Evolutionary conservation across 1,140 invertebrate genomes (phyloP).

Genomic region (Trichonephila inaurata): DNA sequence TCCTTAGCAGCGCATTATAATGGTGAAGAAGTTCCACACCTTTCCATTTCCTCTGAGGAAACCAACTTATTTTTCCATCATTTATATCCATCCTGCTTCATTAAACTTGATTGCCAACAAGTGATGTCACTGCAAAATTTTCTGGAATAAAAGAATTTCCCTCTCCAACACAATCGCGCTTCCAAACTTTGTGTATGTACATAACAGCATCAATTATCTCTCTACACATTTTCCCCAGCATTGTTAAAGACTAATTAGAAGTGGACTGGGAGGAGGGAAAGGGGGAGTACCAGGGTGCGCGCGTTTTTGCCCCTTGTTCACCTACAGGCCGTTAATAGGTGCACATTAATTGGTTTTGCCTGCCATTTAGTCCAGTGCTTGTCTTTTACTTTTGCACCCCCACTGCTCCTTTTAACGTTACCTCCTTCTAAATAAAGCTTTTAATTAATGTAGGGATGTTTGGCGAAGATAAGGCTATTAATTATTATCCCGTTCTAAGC

Average conservation of each 20-base stretch:
- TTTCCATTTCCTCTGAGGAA: not conserved
- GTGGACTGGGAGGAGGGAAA: not conserved
- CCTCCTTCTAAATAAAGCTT: constrained; percentile 50
- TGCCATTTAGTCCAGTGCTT: not conserved
- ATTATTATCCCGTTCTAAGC: not conserved
- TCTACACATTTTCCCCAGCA: not conserved
- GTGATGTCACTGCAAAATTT: constrained; percentile 7
- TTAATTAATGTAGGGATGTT: constrained; percentile 68
- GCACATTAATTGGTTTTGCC: constrained; percentile 68
- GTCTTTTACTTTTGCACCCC: constrained; percentile 14
- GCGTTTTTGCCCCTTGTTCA: constrained; percentile 57
- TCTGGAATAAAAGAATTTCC: constrained; percentile 32
- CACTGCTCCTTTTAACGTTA: not conserved
- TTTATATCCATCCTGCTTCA: not conserved
- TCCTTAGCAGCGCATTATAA: not conserved
- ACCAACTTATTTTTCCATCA: not conserved
- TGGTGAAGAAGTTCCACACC: not conserved
- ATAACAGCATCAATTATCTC: constrained; percentile 61
- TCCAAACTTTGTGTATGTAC: constrained; percentile 33
- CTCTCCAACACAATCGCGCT: not conserved
- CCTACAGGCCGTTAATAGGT: constrained; percentile 58
- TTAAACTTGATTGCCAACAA: constrained; percentile 26
- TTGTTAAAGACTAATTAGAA: constrained; percentile 70
- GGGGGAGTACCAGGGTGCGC: not conserved
- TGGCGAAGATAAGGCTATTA: constrained; percentile 63